Evolutionary conservation across 1,140 invertebrate genomes (phyloP).

Genomic region (Antheraea pernyi): DNA sequence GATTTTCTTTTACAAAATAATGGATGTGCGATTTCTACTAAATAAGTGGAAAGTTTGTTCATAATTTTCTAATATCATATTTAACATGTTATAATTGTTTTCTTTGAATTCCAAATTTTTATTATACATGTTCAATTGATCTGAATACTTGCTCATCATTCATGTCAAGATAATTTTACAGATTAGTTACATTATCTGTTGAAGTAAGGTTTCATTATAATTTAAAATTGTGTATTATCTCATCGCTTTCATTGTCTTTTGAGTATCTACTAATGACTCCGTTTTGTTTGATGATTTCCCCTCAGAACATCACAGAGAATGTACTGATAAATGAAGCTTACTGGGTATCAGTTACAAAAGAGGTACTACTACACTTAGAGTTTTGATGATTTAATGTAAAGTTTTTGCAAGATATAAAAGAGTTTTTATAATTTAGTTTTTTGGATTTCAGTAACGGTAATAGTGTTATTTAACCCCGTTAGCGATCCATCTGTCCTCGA

Average conservation of each 20-base stretch:
- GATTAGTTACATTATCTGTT: conserved; percentile 64
- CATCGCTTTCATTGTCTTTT: conserved; percentile 6
- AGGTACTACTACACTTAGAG: conserved; percentile 87
- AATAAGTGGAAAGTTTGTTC: background rate
- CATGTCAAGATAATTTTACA: conserved; percentile 43
- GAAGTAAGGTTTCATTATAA: conserved; percentile 24
- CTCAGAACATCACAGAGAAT: conserved; percentile 95
- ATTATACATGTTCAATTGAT: conserved; percentile 1
- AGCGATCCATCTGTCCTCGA: conserved; percentile 79
- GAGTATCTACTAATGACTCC: conserved; percentile 65
- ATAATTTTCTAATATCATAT: background rate
- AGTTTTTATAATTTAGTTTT: conserved; percentile 78
- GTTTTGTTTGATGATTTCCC: conserved; percentile 76
- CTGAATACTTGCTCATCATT: background rate
- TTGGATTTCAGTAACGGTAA: conserved; percentile 77
- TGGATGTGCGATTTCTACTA: too few relatives aligned
- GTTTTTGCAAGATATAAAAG: conserved; percentile 76
- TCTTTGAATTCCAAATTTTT: conserved; percentile 2
- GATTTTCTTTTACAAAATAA: too few relatives aligned
- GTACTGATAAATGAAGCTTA: conserved; percentile 95
- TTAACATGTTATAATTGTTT: too few relatives aligned
- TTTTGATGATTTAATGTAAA: conserved; percentile 79
- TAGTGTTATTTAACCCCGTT: conserved; percentile 78
- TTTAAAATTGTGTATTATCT: conserved; percentile 17
- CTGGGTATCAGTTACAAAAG: conserved; percentile 94